Conservation (phyloP, 2,797 vertebrate species). For the Chrosomus eos region DNA sequence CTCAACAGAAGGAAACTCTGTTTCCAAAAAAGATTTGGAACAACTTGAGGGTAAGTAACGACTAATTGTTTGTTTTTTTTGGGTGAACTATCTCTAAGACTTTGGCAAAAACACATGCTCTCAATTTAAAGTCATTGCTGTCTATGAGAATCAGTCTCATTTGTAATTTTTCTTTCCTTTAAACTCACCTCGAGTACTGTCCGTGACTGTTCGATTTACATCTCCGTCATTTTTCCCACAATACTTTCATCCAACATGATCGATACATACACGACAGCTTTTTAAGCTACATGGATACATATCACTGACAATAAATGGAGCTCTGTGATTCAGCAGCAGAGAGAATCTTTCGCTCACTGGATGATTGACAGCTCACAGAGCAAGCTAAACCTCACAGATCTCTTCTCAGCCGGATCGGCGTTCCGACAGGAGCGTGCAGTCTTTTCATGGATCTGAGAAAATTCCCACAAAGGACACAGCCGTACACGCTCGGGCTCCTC, state of each 20-base stretch:
- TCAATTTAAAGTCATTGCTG: not conserved
- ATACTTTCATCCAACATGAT: constrained; percentile 31
- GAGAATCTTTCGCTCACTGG: constrained; percentile 1
- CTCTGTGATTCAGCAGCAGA: constrained; percentile 39
- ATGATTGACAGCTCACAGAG: constrained; percentile 66
- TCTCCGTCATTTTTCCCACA: not conserved
- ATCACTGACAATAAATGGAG: constrained; percentile 41
- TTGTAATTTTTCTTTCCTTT: not conserved
- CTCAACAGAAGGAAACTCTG: too few species aligned
- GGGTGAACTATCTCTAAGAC: not conserved
- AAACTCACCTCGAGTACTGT: not conserved
- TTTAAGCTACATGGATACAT: constrained; percentile 37
- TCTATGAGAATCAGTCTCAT: not conserved
- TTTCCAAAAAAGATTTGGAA: too few species aligned
- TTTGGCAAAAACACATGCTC: not conserved
- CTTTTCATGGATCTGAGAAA: constrained; percentile 75
- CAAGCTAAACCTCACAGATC: constrained; percentile 52
- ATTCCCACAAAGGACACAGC: constrained; percentile 71
- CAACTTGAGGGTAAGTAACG: too few species aligned
- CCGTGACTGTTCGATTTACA: not conserved
- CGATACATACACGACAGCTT: constrained; percentile 28
- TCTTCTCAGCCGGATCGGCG: constrained; percentile 43
- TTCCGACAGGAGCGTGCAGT: constrained; percentile 68
- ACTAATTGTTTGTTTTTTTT: too few species aligned
- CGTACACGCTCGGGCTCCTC: constrained; percentile 74